Evolutionary conservation across 2,797 vertebrate genomes (phyloP).

Genomic region (Sebastes aleutianus): DNA sequence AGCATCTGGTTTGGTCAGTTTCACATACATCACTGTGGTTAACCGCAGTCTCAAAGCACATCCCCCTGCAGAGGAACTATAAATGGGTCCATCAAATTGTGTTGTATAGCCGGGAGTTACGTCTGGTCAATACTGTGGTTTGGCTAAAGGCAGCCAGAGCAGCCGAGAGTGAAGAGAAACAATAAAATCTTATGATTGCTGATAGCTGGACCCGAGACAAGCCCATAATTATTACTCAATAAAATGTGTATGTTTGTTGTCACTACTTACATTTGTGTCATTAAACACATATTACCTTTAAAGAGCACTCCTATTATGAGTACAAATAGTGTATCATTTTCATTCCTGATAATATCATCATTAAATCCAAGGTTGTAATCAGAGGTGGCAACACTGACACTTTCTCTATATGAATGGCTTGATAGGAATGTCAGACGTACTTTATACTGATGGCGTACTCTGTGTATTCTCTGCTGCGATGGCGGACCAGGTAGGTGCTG

Average conservation of each 20-base stretch:
- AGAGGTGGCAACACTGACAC: not conserved
- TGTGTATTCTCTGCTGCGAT: slow-evolving; percentile 91
- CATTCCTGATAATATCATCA: not conserved
- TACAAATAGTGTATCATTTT: not conserved
- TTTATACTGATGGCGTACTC: slow-evolving; percentile 99
- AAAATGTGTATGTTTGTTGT: not conserved
- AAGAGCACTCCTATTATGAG: not conserved
- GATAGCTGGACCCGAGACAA: not conserved
- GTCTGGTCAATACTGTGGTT: slow-evolving; percentile 51
- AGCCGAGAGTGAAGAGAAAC: not conserved
- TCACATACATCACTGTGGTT: slow-evolving; percentile 33
- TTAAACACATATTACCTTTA: not conserved
- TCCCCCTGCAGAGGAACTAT: slow-evolving; percentile 2
- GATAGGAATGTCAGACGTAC: slow-evolving; percentile 80
- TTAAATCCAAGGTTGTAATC: not conserved
- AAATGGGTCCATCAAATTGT: slow-evolving; percentile 4
- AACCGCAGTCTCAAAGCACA: slow-evolving; percentile 33
- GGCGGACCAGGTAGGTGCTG: slow-evolving; percentile 96
- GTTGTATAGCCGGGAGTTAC: slow-evolving; percentile 2
- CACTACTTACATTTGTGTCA: not conserved
- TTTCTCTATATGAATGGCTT: not conserved
- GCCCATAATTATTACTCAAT: not conserved
- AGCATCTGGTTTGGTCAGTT: slow-evolving; percentile 4
- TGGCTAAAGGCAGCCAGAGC: not conserved
- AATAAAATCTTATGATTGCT: not conserved